Evolutionary conservation across 2,113 vertebrate species (phyloP).

Genomic region (Poeciliopsis turrubarensis): DNA sequence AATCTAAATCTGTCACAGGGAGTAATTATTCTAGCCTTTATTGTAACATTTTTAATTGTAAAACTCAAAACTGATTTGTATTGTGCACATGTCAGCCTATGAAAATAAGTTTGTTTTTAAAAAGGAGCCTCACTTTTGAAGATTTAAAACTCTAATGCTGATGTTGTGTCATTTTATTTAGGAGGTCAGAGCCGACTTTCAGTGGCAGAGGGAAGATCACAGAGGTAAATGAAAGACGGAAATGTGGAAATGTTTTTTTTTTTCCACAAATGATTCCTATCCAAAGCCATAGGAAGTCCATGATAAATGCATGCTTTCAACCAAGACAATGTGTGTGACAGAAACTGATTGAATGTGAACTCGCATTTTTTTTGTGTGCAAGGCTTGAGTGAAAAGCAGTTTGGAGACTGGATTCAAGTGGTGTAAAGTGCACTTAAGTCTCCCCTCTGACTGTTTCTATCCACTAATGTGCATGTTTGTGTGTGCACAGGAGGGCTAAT

Average conservation of each 20-base stretch:
- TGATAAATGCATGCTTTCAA: conserved; percentile 20
- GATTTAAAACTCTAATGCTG: not conserved
- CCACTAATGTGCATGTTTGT: conserved; percentile 74
- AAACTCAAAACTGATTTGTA: not conserved
- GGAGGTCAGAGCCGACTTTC: conserved; percentile 86
- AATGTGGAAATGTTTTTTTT: not conserved
- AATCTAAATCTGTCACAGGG: not conserved
- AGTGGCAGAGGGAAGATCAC: conserved; percentile 80
- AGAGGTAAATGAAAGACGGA: conserved; percentile 80
- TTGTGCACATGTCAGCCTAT: not conserved
- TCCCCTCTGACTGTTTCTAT: conserved; percentile 71
- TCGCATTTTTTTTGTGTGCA: conserved; percentile 22
- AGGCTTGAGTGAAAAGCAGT: conserved; percentile 47
- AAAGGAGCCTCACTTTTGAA: too few relatives aligned
- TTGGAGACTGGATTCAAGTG: conserved; percentile 62
- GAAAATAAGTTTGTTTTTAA: too few relatives aligned
- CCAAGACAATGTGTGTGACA: conserved; percentile 31
- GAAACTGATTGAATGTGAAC: conserved; percentile 17
- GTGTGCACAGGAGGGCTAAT: conserved; percentile 88
- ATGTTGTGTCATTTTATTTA: conserved; percentile 69
- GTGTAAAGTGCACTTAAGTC: conserved; percentile 78
- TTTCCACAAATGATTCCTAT: not conserved
- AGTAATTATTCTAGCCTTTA: not conserved
- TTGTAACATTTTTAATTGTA: not conserved
- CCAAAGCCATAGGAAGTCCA: not conserved